Evolutionary conservation across 2,797 vertebrate species (phyloP).

Genomic region (Parauchenoglanis punctatus): DNA sequence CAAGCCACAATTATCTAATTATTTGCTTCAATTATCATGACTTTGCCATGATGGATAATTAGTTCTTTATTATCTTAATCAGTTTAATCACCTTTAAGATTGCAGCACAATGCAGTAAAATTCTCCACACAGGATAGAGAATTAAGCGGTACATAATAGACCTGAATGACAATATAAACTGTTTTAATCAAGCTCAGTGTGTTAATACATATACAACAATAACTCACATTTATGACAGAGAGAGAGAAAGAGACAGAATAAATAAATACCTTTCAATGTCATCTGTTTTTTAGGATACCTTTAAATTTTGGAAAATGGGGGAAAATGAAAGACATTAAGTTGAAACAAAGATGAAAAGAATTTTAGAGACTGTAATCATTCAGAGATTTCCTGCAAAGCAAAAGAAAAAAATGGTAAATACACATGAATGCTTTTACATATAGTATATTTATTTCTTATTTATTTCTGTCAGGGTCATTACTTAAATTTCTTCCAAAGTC

Average conservation of each 20-base stretch:
- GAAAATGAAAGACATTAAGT: background rate
- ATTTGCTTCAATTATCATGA: conserved; percentile 32
- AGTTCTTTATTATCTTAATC: conserved; percentile 34
- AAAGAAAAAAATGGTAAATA: background rate
- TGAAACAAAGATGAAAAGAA: background rate
- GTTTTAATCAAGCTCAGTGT: conserved; percentile 23
- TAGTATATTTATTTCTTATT: background rate
- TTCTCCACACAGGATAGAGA: background rate
- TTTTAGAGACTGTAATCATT: background rate
- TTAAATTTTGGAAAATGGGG: background rate
- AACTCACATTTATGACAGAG: background rate
- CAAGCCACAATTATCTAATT: conserved; percentile 25
- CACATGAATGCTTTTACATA: background rate
- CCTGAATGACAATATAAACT: conserved; percentile 18
- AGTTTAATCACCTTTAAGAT: conserved; percentile 36
- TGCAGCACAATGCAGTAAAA: conserved; percentile 25
- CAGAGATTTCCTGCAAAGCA: background rate
- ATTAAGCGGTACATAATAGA: conserved; percentile 25
- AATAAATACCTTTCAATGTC: background rate
- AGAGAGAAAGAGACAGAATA: background rate
- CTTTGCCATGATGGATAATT: conserved; percentile 27
- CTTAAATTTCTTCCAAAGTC: background rate
- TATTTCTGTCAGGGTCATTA: background rate
- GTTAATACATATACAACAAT: conserved; percentile 19
- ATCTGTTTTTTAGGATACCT: background rate